These are phyloP conservation scores for Trichonephila clavata DNA, from an alignment of 1,140 invertebrate species.

Conservation along the genomic window DNA sequence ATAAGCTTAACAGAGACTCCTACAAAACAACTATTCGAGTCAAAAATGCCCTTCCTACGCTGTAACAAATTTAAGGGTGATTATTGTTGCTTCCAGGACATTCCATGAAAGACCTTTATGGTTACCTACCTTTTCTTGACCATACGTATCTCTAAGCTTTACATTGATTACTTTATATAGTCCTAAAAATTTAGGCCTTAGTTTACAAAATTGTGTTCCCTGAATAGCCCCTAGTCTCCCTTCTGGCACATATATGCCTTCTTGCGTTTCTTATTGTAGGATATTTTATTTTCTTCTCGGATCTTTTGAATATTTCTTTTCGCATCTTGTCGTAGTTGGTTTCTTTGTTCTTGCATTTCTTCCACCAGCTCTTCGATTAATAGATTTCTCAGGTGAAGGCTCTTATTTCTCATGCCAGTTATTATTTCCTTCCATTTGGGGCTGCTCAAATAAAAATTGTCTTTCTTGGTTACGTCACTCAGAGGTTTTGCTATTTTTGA, in stretches of 20 bases:
- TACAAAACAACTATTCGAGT: too few relatives aligned
- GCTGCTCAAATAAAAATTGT: slow-evolving; percentile 79
- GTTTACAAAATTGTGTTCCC: not conserved
- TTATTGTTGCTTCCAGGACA: too few relatives aligned
- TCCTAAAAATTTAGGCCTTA: not conserved
- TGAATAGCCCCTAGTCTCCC: not conserved
- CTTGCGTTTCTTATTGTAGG: too few relatives aligned
- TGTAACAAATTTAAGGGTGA: too few relatives aligned
- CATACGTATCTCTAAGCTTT: not conserved
- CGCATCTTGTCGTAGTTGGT: not conserved
- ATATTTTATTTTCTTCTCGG: too few relatives aligned
- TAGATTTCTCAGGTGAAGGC: not conserved
- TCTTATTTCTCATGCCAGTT: not conserved
- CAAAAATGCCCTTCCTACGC: too few relatives aligned
- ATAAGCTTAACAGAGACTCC: too few relatives aligned
- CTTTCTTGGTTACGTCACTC: slow-evolving; percentile 80
- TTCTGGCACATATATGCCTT: not conserved
- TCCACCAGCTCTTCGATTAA: not conserved
- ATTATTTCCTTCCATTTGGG: slow-evolving; percentile 79
- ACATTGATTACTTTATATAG: not conserved
- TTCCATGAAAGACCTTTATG: not conserved
- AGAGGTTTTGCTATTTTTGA: slow-evolving; percentile 80
- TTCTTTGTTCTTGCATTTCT: not conserved
- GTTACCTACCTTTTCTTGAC: not conserved
- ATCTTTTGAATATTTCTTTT: too few relatives aligned